Evolutionary conservation across 2,113 vertebrate species (phyloP).

Genomic region (Hemiscyllium ocellatum): DNA sequence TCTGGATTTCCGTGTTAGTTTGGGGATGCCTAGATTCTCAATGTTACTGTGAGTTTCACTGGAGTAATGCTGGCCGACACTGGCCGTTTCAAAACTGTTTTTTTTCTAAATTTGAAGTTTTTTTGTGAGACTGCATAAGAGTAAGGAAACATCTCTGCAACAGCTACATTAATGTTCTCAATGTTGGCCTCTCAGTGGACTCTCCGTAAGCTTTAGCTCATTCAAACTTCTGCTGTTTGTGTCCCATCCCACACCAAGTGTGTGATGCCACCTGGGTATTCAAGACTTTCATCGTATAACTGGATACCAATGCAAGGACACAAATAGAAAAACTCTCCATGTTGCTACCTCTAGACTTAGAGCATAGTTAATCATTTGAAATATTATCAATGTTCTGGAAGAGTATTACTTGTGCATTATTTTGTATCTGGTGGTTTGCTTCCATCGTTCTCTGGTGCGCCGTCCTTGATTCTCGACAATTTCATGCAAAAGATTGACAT

Average conservation of each 20-base stretch:
- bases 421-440: constrained; percentile 49
- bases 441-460: constrained; percentile 66
- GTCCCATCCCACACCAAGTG: background rate
- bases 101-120: background rate
- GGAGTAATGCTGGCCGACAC: too few species aligned
- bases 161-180: background rate
- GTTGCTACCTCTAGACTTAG: background rate
- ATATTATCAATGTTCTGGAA: background rate
- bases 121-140: too few species aligned
- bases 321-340: background rate
- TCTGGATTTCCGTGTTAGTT: too few species aligned
- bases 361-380: background rate
- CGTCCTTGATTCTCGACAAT: constrained; percentile 65
- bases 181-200: background rate
- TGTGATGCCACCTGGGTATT: background rate
- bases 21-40: too few species aligned
- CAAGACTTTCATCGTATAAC: background rate
- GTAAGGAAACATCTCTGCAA: background rate
- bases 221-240: background rate
- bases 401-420: background rate
- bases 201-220: background rate
- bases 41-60: too few species aligned
- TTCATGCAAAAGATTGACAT: constrained; percentile 63
- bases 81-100: background rate
- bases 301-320: background rate